Percentiles rank a stretch among this genome's conserved stretches.
Evolutionary conservation across 2,797 vertebrate genomes (phyloP).

Genomic region (Prunella strophiata): DNA sequence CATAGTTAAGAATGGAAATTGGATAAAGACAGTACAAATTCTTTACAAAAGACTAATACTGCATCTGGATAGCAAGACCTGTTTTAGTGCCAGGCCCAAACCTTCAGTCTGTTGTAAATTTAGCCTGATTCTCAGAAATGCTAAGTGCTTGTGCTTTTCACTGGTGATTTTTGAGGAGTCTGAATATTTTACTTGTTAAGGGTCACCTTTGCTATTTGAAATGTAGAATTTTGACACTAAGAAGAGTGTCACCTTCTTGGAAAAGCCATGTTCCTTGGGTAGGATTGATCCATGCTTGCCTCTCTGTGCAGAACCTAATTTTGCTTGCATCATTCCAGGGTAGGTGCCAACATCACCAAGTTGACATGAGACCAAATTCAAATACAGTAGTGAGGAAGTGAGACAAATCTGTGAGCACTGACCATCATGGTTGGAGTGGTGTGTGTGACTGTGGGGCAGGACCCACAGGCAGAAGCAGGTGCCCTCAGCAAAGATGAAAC

Average conservation of each 20-base stretch:
- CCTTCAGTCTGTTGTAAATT: slow-evolving; percentile 38
- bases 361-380: background rate
- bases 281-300: background rate
- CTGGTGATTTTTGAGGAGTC: background rate
- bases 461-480: background rate
- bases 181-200: background rate
- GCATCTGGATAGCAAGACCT: slow-evolving; percentile 32
- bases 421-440: background rate
- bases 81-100: slow-evolving; percentile 41
- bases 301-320: background rate
- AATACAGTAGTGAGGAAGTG: background rate
- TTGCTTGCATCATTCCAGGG: background rate
- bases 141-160: background rate
- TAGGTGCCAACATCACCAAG: background rate
- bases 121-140: slow-evolving; percentile 30
- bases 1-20: slow-evolving; percentile 51
- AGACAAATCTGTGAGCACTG: background rate
- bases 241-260: background rate
- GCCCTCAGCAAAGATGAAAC: background rate
- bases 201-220: background rate
- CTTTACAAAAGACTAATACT: slow-evolving; percentile 53
- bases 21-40: slow-evolving; percentile 51
- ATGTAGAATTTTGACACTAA: background rate
- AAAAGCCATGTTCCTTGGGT: background rate
- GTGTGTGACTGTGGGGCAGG: background rate